Percentiles rank a stretch among this genome's conserved stretches.
These are phyloP conservation scores for Chiloscyllium plagiosum DNA, from an alignment of 2,113 vertebrate species.

Conservation along the genomic window DNA sequence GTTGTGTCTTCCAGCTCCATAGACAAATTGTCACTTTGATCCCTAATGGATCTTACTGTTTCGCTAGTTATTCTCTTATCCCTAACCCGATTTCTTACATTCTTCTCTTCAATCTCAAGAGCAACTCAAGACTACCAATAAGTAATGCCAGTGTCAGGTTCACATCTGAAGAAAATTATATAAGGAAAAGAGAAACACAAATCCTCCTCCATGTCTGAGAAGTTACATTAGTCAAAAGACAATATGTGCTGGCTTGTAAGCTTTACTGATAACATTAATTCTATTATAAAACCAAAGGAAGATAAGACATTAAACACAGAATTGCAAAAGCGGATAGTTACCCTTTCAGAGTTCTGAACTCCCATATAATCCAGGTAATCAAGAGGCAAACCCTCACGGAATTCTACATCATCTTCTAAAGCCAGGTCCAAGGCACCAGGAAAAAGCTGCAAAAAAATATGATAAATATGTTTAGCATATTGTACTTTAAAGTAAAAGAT, in stretches of 20 bases:
- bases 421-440: slow-evolving; percentile 82
- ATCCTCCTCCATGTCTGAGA: not conserved
- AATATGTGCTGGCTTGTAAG: not conserved
- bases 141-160: not conserved
- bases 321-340: slow-evolving; percentile 20
- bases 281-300: slow-evolving; percentile 37
- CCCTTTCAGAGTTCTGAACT: slow-evolving; percentile 74
- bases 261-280: not conserved
- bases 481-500: not conserved
- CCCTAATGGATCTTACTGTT: too few species aligned
- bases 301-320: not conserved
- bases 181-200: not conserved
- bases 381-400: slow-evolving; percentile 77
- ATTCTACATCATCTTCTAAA: slow-evolving; percentile 85
- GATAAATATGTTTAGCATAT: not conserved
- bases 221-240: not conserved
- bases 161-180: not conserved
- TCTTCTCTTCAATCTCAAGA: not conserved
- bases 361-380: slow-evolving; percentile 88
- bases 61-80: too few species aligned
- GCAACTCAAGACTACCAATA: not conserved
- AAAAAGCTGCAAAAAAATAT: slow-evolving; percentile 54
- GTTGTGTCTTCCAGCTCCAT: too few species aligned
- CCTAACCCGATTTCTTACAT: not conserved
- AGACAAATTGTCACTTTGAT: too few species aligned